Conservation (phyloP, 2,888 invertebrate species). For the Drosophila neonasuta region DNA sequence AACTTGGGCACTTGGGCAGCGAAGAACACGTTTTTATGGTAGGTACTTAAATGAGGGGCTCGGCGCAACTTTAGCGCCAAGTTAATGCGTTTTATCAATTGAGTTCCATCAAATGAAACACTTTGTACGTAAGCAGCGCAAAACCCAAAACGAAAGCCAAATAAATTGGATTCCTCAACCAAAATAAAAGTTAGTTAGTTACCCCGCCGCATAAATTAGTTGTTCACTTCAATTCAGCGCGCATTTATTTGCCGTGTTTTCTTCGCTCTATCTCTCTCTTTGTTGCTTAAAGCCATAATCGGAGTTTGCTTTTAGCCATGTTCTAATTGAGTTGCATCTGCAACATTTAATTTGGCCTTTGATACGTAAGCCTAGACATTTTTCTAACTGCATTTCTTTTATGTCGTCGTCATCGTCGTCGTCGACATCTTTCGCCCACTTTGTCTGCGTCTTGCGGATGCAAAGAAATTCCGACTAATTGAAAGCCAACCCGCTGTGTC, state of each 20-base stretch:
- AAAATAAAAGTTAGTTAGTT: conserved; percentile 64
- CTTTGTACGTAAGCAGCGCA: conserved; percentile 50
- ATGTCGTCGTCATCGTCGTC: not conserved
- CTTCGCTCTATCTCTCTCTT: not conserved
- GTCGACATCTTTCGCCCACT: not conserved
- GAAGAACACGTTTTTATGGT: conserved; percentile 55
- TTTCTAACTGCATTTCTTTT: conserved; percentile 12
- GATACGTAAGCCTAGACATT: conserved; percentile 30
- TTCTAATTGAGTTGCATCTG: conserved; percentile 32
- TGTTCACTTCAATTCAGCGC: conserved; percentile 19
- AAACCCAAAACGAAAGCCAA: conserved; percentile 46
- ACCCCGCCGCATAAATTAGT: conserved; percentile 56
- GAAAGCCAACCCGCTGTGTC: conserved; percentile 6
- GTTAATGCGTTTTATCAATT: conserved; percentile 78
- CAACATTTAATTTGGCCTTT: conserved; percentile 43
- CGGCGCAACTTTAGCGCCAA: conserved; percentile 62
- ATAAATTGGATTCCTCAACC: conserved; percentile 68
- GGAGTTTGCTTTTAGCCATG: conserved; percentile 1
- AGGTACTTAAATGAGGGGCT: conserved; percentile 38
- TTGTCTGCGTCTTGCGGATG: not conserved
- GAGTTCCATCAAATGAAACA: conserved; percentile 75
- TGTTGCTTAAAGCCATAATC: conserved; percentile 20
- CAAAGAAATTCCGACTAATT: conserved; percentile 10
- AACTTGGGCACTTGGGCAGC: conserved; percentile 23
- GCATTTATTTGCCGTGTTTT: conserved; percentile 24